Percentiles rank a stretch among this genome's conserved stretches.
phyloP scores from a whole-genome alignment of 2,888 invertebrate species.

The Salticus scenicus region DNA sequence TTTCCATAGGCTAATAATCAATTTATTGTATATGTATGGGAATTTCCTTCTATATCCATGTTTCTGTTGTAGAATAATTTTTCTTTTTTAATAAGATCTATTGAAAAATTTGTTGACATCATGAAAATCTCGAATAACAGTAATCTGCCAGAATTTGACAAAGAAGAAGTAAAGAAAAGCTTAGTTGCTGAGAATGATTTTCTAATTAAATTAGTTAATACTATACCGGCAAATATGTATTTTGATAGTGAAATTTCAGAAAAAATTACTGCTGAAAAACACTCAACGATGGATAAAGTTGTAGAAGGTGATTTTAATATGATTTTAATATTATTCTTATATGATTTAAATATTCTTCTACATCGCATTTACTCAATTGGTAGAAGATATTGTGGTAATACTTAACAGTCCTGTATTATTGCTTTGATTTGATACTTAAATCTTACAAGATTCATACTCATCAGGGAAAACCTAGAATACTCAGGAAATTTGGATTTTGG shows the following conservation, averaged over 20 bases:
- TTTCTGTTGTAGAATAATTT: too few species aligned
- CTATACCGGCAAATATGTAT: slow-evolving; percentile 70
- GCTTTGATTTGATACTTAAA: too few species aligned
- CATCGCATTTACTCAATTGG: not conserved
- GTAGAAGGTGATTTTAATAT: slow-evolving; percentile 43
- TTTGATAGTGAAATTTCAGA: slow-evolving; percentile 70
- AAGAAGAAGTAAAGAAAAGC: slow-evolving; percentile 14
- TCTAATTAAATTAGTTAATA: slow-evolving; percentile 68
- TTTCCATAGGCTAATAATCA: too few species aligned
- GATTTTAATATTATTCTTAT: not conserved
- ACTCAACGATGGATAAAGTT: slow-evolving; percentile 56
- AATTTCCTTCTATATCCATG: too few species aligned
- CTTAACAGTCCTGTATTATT: too few species aligned
- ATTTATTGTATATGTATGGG: too few species aligned
- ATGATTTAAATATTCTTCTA: not conserved
- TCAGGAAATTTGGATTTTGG: too few species aligned
- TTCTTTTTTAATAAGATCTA: too few species aligned
- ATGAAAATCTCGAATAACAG: too few species aligned
- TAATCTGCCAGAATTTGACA: not conserved
- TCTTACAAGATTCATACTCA: too few species aligned
- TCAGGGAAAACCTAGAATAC: too few species aligned
- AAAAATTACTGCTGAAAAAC: slow-evolving; percentile 58
- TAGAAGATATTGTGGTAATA: not conserved
- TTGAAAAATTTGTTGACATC: too few species aligned
- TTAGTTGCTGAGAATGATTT: slow-evolving; percentile 66